Base-by-base conservation (phyloP, 64 coral and sea anemone genomes). In the Pocillopora damicornis region DNA sequence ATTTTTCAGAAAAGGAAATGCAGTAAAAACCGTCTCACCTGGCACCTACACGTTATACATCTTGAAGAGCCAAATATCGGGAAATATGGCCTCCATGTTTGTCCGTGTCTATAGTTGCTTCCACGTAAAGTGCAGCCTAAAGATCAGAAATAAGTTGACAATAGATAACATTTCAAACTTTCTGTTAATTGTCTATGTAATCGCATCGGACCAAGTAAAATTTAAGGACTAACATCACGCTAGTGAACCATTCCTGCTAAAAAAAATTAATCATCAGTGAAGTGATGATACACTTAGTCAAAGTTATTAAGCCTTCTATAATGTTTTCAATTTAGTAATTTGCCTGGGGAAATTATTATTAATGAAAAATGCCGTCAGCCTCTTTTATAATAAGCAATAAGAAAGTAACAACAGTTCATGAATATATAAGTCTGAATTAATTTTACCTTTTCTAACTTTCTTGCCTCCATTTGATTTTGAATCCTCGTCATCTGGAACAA, bases 31-130 rank as follows among this genome's bases (percentile, higher is more conserved):
- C 11, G 7, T 63, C 86, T 92, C 63, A 96, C 94, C 87, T 51
- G 20, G 56, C 94, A 96, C 2, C 72, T 89, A 63, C 94, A 96
- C 59, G 88, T 68, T 22, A 96, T 42, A 58, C 94, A 96, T 26
- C 75, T 96, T 8, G 92, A 77, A 15, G 89, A 34, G 35, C 94
- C 94, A 45, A 96, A 87, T 10, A 91, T 76, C 2, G 91, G 91
- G 17, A 96, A 16, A 67, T 82, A 65, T 36, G 94, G 94, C 1
- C 88, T 82, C 94, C 94, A 96, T 76, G 76, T 81, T 61, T 91
- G 87, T 60, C 88, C 91, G 61, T 92, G 18, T 23, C 26, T 85
- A 65, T 72, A 85, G 6, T 85, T 25, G 11, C 65, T 85, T 38
- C 81, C 81, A 16, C 65, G 37, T 45, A 85, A 85, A 30, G 11